Conservation (phyloP, 1,140 invertebrate genomes). For the Pteromalus puparum region DNA sequence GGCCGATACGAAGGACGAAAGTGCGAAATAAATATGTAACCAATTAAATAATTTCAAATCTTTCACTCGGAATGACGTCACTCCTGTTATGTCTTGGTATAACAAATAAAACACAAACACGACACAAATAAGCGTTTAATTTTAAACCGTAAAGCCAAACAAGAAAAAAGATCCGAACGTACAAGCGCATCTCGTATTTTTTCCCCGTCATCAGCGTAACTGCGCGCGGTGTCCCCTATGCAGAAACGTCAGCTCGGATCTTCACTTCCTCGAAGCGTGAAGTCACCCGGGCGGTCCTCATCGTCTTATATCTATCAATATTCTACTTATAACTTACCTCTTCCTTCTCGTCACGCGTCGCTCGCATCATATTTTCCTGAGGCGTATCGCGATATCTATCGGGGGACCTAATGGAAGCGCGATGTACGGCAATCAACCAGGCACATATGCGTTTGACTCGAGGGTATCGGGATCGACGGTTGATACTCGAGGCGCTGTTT, state of each 20-base stretch:
- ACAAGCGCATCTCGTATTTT: constrained; percentile 1
- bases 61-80: not conserved
- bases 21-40: not conserved
- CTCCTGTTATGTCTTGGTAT: not conserved
- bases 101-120: no score
- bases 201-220: constrained; percentile 26
- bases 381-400: constrained; percentile 48
- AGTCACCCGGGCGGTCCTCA: constrained; percentile 44
- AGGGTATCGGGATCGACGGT: not conserved
- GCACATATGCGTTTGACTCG: constrained; percentile 39
- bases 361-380: not conserved
- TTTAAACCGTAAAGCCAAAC: no score
- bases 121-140: no score
- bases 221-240: constrained; percentile 1
- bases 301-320: not conserved
- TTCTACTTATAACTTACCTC: constrained; percentile 31
- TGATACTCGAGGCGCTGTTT: no score
- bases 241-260: constrained; percentile 31
- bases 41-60: not conserved
- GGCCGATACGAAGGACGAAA: not conserved
- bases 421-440: constrained; percentile 54
- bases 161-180: not conserved
- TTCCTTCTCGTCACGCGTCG: not conserved
- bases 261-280: constrained; percentile 42
- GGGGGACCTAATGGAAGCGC: constrained; percentile 58